Percentiles rank a stretch among this genome's conserved stretches.
phyloP scores from a whole-genome alignment of 1,140 invertebrate genomes.

The Microplitis mediator region DNA sequence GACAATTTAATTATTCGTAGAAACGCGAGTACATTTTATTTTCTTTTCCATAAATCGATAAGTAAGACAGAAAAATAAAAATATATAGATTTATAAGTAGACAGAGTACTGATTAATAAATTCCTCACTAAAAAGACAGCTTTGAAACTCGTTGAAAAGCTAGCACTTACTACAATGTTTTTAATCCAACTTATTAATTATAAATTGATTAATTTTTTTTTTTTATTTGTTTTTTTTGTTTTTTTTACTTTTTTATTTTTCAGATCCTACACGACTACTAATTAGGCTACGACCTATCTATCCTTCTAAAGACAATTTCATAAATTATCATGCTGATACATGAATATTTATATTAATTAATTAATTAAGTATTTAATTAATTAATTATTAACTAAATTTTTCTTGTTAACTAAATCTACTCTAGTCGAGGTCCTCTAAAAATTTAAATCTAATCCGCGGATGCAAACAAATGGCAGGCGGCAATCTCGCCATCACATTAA shows the following conservation, averaged over 20 bases:
- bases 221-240: background rate
- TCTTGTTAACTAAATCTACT: background rate
- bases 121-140: background rate
- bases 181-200: background rate
- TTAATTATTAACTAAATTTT: background rate
- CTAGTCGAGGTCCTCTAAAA: background rate
- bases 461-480: slow-evolving; percentile 8
- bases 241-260: background rate
- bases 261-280: slow-evolving; percentile 24
- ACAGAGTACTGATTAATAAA: background rate
- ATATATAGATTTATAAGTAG: background rate
- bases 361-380: slow-evolving; percentile 2
- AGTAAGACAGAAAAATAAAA: background rate
- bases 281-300: slow-evolving; percentile 14
- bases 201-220: background rate
- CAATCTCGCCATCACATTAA: background rate
- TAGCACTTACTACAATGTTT: slow-evolving; percentile 13
- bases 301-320: slow-evolving; percentile 22
- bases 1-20: slow-evolving; percentile 35
- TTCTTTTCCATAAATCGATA: background rate
- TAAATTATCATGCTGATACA: slow-evolving; percentile 24
- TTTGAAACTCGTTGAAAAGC: slow-evolving; percentile 6
- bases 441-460: background rate
- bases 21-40: slow-evolving; percentile 45
- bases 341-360: background rate